Conservation (phyloP, 1,140 invertebrate genomes). For the Drosophila rhopaloa region DNA sequence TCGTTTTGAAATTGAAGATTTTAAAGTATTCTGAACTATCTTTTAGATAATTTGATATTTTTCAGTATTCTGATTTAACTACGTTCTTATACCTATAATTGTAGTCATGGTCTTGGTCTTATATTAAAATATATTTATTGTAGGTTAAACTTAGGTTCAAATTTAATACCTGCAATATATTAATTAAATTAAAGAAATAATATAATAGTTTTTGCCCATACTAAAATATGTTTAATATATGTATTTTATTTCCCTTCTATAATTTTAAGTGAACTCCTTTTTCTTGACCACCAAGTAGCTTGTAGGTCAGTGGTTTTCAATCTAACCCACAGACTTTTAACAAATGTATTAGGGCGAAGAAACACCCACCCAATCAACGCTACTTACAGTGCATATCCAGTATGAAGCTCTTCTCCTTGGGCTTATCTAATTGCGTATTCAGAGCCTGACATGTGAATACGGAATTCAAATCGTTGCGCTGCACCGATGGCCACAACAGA, state of each 20-base stretch:
- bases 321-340: background rate
- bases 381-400: slow-evolving; percentile 94
- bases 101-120: too few species aligned
- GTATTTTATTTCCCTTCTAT: background rate
- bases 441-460: slow-evolving; percentile 93
- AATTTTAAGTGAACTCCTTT: background rate
- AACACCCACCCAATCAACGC: background rate
- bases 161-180: too few species aligned
- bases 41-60: too few species aligned
- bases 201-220: too few species aligned
- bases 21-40: too few species aligned
- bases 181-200: too few species aligned
- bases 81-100: too few species aligned
- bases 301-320: background rate
- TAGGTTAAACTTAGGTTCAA: too few species aligned
- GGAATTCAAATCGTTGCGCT: slow-evolving; percentile 91
- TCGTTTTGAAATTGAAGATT: too few species aligned
- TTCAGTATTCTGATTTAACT: too few species aligned
- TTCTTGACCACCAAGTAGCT: background rate
- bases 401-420: slow-evolving; percentile 90
- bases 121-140: too few species aligned
- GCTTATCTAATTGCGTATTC: slow-evolving; percentile 92
- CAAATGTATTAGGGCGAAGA: background rate
- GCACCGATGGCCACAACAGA: slow-evolving; percentile 89
- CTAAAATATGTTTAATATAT: too few species aligned